Evolutionary conservation across 2,888 invertebrate genomes (phyloP).

Genomic region (Antitype chi): DNA sequence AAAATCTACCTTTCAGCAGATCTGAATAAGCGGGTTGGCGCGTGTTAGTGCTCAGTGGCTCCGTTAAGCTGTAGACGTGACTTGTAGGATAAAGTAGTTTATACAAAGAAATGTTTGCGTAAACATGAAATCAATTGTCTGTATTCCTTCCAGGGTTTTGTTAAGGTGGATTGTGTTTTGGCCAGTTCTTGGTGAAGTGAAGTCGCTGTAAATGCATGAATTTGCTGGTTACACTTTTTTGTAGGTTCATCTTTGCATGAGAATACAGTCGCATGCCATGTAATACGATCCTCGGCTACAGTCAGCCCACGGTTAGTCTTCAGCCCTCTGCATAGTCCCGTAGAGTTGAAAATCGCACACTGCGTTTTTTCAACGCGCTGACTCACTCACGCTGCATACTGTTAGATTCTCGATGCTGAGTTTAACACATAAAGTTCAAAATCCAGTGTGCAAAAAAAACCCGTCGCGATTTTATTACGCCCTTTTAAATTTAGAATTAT

Average conservation of each 20-base stretch:
- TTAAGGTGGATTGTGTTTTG: not conserved
- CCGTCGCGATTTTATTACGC: too few relatives aligned
- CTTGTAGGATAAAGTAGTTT: not conserved
- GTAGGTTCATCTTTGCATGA: not conserved
- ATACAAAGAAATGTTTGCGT: not conserved
- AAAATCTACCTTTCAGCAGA: constrained; percentile 19
- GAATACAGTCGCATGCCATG: too few relatives aligned
- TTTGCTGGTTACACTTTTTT: not conserved
- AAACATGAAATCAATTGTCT: constrained; percentile 12
- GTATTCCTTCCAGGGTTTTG: not conserved
- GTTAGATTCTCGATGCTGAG: too few relatives aligned
- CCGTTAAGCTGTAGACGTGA: constrained; percentile 3
- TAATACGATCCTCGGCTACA: too few relatives aligned
- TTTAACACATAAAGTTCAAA: too few relatives aligned
- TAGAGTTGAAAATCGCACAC: too few relatives aligned
- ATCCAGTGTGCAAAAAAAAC: too few relatives aligned
- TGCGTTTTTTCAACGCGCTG: too few relatives aligned
- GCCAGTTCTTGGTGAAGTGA: not conserved
- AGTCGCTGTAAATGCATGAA: not conserved
- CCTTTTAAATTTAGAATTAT: too few relatives aligned
- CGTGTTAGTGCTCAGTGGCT: not conserved
- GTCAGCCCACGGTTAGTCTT: too few relatives aligned
- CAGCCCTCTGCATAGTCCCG: too few relatives aligned
- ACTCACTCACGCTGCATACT: too few relatives aligned
- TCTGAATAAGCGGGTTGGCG: constrained; percentile 33